Evolutionary conservation across 2,888 invertebrate genomes (phyloP), one percentile per base, ranked within the genome.

Genomic region (Ypsolopha sequella): DNA sequence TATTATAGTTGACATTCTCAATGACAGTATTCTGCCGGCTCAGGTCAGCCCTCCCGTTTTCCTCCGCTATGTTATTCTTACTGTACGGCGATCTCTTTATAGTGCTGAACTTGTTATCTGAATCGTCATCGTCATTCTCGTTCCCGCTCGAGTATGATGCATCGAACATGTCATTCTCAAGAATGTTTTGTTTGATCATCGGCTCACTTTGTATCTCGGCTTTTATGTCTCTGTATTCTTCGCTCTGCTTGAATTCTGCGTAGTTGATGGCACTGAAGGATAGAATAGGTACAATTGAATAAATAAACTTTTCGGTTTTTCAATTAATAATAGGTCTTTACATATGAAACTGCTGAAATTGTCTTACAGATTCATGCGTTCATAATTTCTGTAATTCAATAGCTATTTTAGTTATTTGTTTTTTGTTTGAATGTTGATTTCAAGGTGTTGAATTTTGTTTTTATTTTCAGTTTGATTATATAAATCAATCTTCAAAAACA

Each of bases 71-170:
- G 64, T 75, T 78, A 44, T 66, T 78, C 69, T 89, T 90, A 54
- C 88, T 89, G 55, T 90, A 89, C 45, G 92, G 92, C 41, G 91
- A 92, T 52, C 92, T 68, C 58, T 92, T 92, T 44, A 92, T 92
- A 13, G 92, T 92, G 45, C 92, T 91, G 68, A 90, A 92, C 69
- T 92, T 92, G 67, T 91, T 91, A 53, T 90, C 89, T 51, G 90
- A 89, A 51, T 91, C 91, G 38, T 91, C 89, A 46, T 89, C 87
- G 33, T 89, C 90, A 33, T 89, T 82, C 46, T 90, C 89, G 36
- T 86, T 82, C 0, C 86, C 85, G 60, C 86, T 86, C 0, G 86
- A 87, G 50, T 87, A 84, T 0, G 87, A 85, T 0, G 87, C 74
- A 33, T 87, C 87, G 51, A 86, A 87, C 76, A 85, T 86, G 50